Evolutionary conservation across 2,113 vertebrate species (phyloP), one percentile per base, ranked within the genome.

Genomic region (Macheiramphus alcinus): DNA sequence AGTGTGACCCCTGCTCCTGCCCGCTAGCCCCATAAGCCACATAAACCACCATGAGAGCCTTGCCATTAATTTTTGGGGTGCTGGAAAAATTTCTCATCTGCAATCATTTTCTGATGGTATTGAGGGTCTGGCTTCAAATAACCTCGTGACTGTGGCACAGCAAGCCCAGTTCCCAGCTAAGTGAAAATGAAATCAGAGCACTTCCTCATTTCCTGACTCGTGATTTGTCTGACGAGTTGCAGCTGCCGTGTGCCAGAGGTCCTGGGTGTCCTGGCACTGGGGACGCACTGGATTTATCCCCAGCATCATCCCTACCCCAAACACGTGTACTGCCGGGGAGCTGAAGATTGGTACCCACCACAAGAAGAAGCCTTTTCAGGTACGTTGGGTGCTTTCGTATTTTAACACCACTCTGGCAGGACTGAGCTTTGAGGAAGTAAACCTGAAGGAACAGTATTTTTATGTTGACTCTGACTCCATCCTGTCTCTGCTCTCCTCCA

Each of bases 131-230:
- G n/a, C 31, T 53, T 11, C 53, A 2, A 21, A 18, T 7, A 12
- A 5, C 38, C 45, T 23, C 5, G 1, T 4, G 38, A 27, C 9
- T 2, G 1, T 2, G 1, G 48, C 11, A 2, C 2, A 3, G 29
- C 23, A 14, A 36, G 18, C 27, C 47, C 20, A 0, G 40, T 9
- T 68, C 45, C 38, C 21, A 20, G n/a, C 12, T 3, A 47, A 94
- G 42, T 15, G 66, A 80, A 88, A 80, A 59, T 0, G 80, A 92
- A 94, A 89, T 88, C 73, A 48, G n/a, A 74, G 48, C 62, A 2
- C 25, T 92, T 80, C 93, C 93, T 85, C 93, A 42, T 85, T 85
- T 85, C 70, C 63, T 71, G 31, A 7, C 85, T 70, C 61, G 84
- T 84, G 67, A 85, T 85, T 75, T 32, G 6, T 3, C 21, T 1